Percentiles rank a stretch among this genome's conserved stretches.
These are phyloP conservation scores for Chaenodraco wilsoni DNA, from an alignment of 2,797 vertebrate genomes.

Conservation along the genomic window DNA sequence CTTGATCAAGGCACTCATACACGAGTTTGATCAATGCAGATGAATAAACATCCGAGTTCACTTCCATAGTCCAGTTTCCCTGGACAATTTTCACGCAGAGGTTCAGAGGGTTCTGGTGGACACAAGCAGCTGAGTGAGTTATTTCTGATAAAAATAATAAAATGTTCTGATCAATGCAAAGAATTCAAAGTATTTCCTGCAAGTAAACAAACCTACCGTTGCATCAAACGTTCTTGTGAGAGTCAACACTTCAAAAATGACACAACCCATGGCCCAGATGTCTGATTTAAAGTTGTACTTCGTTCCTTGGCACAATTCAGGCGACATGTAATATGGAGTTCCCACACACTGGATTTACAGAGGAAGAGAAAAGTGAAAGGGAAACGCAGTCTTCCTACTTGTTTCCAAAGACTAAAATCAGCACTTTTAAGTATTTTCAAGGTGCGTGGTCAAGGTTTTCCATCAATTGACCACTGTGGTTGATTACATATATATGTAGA, in stretches of 20 bases:
- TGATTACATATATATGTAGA: no score
- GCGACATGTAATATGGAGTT: constrained; percentile 99
- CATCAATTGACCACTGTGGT: no score
- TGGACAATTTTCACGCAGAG: constrained; percentile 99
- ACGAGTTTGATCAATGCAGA: constrained; percentile 91
- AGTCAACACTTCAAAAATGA: constrained; percentile 94
- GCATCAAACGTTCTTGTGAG: constrained; percentile 98
- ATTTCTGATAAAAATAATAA: fast-evolving
- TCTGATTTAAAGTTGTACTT: constrained; percentile 99
- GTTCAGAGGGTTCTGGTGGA: constrained; percentile 92
- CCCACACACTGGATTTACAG: constrained; percentile 90
- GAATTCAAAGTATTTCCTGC: not conserved
- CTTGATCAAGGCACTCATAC: constrained; percentile 94
- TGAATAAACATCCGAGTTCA: constrained; percentile 91
- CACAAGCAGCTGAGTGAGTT: constrained; percentile 19
- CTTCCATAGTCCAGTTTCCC: constrained; percentile 96
- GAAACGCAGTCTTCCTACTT: not conserved
- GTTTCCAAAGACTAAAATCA: no score
- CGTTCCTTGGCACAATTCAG: constrained; percentile 95
- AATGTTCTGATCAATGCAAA: not conserved
- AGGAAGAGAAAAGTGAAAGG: constrained; percentile 6
- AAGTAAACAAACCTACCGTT: constrained; percentile 83
- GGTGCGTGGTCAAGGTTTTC: no score
- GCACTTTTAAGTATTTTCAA: no score
- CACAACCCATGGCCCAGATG: constrained; percentile 98